Evolutionary conservation across 2,797 vertebrate genomes (phyloP).

Genomic region (Halcyon leucocephala): DNA sequence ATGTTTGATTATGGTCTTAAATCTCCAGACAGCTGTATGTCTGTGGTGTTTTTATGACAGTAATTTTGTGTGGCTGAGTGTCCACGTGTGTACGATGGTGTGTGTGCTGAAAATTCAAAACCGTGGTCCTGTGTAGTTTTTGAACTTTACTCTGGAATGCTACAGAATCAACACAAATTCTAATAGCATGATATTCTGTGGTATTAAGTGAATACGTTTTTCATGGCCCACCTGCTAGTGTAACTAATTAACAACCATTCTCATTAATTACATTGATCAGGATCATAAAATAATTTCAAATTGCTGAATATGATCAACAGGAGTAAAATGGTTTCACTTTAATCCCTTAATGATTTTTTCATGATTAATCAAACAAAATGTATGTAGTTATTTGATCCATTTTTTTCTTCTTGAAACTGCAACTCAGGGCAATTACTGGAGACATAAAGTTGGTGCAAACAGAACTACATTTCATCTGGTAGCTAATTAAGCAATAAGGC

Average conservation of each 20-base stretch:
- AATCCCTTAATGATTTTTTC: conserved; percentile 80
- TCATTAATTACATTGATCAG: conserved; percentile 85
- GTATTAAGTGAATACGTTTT: conserved; percentile 72
- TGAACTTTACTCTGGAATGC: not conserved
- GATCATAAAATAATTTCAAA: conserved; percentile 83
- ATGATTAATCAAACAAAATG: conserved; percentile 82
- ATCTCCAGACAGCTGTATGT: not conserved
- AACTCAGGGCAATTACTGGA: conserved; percentile 72
- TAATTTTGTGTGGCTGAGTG: not conserved
- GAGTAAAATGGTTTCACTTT: conserved; percentile 79
- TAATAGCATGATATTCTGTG: conserved; percentile 39
- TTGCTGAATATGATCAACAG: conserved; percentile 79
- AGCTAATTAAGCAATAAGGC: conserved; percentile 76
- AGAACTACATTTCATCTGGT: conserved; percentile 67
- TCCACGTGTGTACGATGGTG: not conserved
- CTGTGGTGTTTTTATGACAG: not conserved
- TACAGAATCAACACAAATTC: conserved; percentile 26
- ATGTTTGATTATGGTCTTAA: not conserved
- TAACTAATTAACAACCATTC: conserved; percentile 82
- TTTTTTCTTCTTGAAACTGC: conserved; percentile 68
- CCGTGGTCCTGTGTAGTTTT: not conserved
- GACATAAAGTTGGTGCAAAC: conserved; percentile 75
- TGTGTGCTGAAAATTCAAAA: not conserved
- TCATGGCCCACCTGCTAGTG: conserved; percentile 78
- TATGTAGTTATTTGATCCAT: conserved; percentile 74